Evolutionary conservation across 37 sponge, comb jelly and placozoan genomes (phyloP), one percentile per base, ranked within the genome.

Genomic region (Haliclona indistincta): DNA sequence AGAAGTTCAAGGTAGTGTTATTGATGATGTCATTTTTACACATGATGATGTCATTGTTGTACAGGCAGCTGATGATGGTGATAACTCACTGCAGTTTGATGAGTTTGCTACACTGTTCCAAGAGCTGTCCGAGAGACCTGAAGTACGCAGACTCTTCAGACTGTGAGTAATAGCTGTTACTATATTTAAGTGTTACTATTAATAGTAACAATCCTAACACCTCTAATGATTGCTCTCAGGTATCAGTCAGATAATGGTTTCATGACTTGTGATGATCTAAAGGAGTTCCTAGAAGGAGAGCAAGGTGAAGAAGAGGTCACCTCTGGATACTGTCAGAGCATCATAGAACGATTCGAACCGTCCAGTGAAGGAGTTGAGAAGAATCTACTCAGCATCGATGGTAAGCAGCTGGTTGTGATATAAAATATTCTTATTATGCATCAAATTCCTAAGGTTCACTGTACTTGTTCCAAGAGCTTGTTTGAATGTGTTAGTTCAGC

Each of bases 81-180:
- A 35, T 0, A 86, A 85, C 42, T 62, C 75, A 37, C 42, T 81
- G 17, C 63, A 81, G 51, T 64, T 81, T 71, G 71, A 78, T 23
- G 82, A 83, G 55, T 83, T 83, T 63, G 30, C 52, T 23, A 33
- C 34, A 34, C 61, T 83, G 30, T 83, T 83, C 45, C 56, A 82
- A 20, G 73, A 83, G 4, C 68, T 83, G 7, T 43, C 84, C n/a
- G 72, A 83, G 22, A 51, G 78, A 4, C 76, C 66, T 23, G 84
- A 83, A 70, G 23, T 82, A 26, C 34, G 36, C 4, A 64, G 72
- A 5, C 36, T 83, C 11, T 77, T 83, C 55, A 80, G 23, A n/a
- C 45, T 52, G 84, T 83, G 47, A 68, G 79, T 67, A 38, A 20
- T 22, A 26, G 10, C 11, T 54, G 28, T 64, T 49, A 10, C 34